Evolutionary conservation across 2,888 invertebrate genomes (phyloP).

Genomic region (Eupithecia vulgata): DNA sequence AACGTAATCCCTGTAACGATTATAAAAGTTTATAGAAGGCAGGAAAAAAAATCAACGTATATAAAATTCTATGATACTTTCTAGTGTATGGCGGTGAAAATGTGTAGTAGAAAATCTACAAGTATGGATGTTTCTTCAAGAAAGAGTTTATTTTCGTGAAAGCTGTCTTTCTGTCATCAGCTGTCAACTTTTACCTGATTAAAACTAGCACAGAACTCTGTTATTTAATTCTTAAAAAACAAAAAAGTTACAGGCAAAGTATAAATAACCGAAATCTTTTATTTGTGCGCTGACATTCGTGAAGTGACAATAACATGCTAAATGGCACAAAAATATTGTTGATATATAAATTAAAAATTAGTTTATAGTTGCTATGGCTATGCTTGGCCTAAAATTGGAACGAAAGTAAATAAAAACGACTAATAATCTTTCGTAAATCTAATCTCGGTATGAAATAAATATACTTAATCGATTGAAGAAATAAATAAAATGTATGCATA

Average conservation of each 20-base stretch:
- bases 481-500: no score
- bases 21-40: no score
- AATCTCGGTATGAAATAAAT: no score
- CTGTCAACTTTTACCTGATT: neutral
- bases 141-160: neutral
- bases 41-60: no score
- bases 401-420: no score
- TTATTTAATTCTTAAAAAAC: neutral
- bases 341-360: neutral
- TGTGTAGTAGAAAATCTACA: no score
- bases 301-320: neutral
- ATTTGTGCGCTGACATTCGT: neutral
- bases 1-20: no score
- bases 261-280: neutral
- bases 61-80: no score
- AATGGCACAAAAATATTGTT: neutral
- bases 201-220: neutral
- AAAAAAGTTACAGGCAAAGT: neutral
- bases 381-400: neutral
- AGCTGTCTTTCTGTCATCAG: neutral
- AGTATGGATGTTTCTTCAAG: no score
- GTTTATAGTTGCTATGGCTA: neutral
- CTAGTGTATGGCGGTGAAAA: no score
- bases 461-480: no score
- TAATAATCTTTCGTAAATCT: no score